Base-by-base conservation (phyloP, 2,888 invertebrate genomes). In the Cerastis leucographa region DNA sequence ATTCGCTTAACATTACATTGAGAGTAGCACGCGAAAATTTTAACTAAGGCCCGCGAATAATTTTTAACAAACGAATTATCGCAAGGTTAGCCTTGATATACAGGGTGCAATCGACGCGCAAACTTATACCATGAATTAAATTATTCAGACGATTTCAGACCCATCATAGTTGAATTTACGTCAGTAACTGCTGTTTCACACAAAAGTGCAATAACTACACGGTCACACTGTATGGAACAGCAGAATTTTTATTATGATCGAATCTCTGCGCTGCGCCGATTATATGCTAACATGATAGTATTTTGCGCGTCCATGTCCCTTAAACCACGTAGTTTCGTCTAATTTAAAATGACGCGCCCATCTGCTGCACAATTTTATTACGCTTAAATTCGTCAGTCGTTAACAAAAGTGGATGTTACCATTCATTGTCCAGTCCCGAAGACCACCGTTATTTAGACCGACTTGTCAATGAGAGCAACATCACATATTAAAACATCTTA, bases 1-100 rank as follows among this genome's bases (percentile, higher is more conserved):
- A 94, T 94, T 94, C 90, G 90, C 94, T 95, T 95, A 95, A 93
- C 89, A 94, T 85, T 94, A 93, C 65, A 76, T 68, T 29, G 83
- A 78, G 71, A 73, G 56, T 64, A 61, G 62, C 59, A 84, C 86
- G 86, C 75, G n/a, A 79, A 54, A 77, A 49, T 64, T 81, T 85
- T 61, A 40, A 49, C 70, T 74, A 73, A 77, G 46, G 19, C 61
- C 72, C 75, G 73, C 77, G 35, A 35, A 35, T 3, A 35, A 35
- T 35, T 67, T 40, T 49, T 81, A 74, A 81, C 62, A 62, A 51
- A 42, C 74, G 71, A 78, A 62, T 71, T 70, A 81, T 66, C 65
- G 77, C 74, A 80, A 49, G 5, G 25, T 61, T 56, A 3, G 51
- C 22, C 25, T 35, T 69, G 40, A 54, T 54, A 17, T 17, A 64